Percentiles rank a stretch among this genome's conserved stretches.
These are phyloP conservation scores for Typhlomys cinereus DNA, from an alignment of 2,113 vertebrate species.

Conservation along the genomic window DNA sequence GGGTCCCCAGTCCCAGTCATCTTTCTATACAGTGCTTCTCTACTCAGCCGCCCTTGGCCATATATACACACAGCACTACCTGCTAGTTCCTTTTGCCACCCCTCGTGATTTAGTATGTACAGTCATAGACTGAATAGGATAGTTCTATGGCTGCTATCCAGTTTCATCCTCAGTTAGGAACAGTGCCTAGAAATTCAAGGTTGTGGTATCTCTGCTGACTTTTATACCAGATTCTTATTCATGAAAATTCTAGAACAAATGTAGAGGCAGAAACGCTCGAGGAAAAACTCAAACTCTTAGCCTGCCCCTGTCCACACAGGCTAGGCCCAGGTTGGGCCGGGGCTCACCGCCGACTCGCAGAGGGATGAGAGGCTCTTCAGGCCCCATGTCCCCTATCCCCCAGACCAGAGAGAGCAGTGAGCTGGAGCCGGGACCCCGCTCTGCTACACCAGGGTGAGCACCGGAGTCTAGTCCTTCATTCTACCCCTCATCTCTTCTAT, in stretches of 20 bases:
- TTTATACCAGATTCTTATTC: not conserved
- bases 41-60: slow-evolving; percentile 12
- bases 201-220: slow-evolving; percentile 14
- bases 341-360: slow-evolving; percentile 31
- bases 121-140: not conserved
- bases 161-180: slow-evolving; percentile 28
- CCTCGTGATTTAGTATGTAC: not conserved
- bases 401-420: slow-evolving; percentile 71
- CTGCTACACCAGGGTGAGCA: slow-evolving; percentile 75
- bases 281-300: slow-evolving; percentile 61
- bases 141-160: slow-evolving; percentile 24
- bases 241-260: slow-evolving; percentile 26
- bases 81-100: not conserved
- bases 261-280: slow-evolving; percentile 17
- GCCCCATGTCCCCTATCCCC: slow-evolving; percentile 59
- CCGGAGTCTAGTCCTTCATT: not conserved
- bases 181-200: slow-evolving; percentile 36
- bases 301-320: slow-evolving; percentile 73
- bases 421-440: slow-evolving; percentile 67
- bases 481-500: not conserved
- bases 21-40: slow-evolving; percentile 23
- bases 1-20: not conserved
- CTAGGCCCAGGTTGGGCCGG: slow-evolving; percentile 79
- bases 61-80: not conserved
- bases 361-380: slow-evolving; percentile 74